Conservation (phyloP, 2,113 vertebrate genomes). For the Eptesicus fuscus region DNA sequence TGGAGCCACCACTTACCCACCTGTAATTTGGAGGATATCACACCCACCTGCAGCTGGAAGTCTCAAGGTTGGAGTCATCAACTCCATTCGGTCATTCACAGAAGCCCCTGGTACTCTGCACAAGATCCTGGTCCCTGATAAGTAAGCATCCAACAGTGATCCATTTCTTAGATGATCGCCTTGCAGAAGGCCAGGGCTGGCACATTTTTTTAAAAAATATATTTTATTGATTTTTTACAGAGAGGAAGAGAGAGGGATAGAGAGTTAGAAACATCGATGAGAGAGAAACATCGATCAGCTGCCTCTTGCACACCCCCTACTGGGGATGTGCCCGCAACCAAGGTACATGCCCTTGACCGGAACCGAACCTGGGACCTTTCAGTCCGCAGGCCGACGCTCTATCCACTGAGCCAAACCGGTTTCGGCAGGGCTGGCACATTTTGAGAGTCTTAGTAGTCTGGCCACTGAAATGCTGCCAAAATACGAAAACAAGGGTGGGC, state of each 20-base stretch:
- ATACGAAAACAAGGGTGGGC: not conserved
- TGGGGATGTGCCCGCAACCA: too few species aligned
- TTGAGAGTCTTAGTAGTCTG: not conserved
- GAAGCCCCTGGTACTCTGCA: not conserved
- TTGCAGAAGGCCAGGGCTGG: not conserved
- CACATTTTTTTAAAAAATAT: too few species aligned
- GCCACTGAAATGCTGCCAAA: not conserved
- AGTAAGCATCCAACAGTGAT: not conserved
- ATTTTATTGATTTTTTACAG: too few species aligned
- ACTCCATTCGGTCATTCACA: not conserved
- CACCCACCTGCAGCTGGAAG: not conserved
- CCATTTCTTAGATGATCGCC: not conserved
- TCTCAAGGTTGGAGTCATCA: not conserved
- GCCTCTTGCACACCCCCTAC: too few species aligned
- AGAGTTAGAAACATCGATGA: too few species aligned
- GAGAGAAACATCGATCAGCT: too few species aligned
- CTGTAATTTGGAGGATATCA: not conserved
- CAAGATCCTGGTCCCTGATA: not conserved
- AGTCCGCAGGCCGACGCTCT: too few species aligned
- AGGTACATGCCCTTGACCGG: too few species aligned
- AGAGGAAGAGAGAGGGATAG: too few species aligned
- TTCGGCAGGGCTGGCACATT: constrained; percentile 5
- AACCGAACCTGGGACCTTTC: too few species aligned
- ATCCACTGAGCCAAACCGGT: too few species aligned
- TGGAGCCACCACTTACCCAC: not conserved